Evolutionary conservation across 23 tunicate species (phyloP), one percentile per base, ranked within the genome.

Genomic region (Diplosoma virens): DNA sequence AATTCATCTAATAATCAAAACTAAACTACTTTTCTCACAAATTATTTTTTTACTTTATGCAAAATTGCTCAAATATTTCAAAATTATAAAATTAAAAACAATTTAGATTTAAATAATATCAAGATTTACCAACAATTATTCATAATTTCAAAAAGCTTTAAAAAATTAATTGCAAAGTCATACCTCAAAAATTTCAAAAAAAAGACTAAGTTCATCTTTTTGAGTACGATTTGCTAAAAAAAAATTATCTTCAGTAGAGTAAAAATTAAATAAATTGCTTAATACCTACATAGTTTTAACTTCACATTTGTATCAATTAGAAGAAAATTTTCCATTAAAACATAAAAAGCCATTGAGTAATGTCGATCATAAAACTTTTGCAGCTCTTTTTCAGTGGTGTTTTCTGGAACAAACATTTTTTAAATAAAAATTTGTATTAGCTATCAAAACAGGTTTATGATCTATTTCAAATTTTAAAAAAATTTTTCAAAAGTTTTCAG

Each of bases 281-380:
- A 41, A 9, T 9, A 26, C 69, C 30, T 29, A 61, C 54, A 21
- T 45, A 56, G 29, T 46, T 83, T 82, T 30, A 59, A 48, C 23
- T 82, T 78, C 5, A 89, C 46, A 33, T 78, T 82, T 33, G 88
- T 37, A 32, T 89, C 96, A 59, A 79, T 67, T 25, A 89, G 55
- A 16, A 89, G 84, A 63, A 89, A 89, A 32, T 89, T 89, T 59
- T 89, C 88, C 32, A 58, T 65, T 25, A 83, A 83, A 0, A 83
- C 67, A 65, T 64, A 66, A 66, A 45, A 83, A 22, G 77, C 52
- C 33, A 80, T 72, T 7, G 88, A 76, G 54, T 76, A 76, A 47
- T 47, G 41, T 25, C 64, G 50, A 23, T 77, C 37, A 32, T 63
- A 83, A 4, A 77, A 37, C 75, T 65, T 36, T 14, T 77, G 68